These are phyloP conservation scores for Sesia apiformis DNA, from an alignment of 2,888 invertebrate genomes.

Conservation along the genomic window DNA sequence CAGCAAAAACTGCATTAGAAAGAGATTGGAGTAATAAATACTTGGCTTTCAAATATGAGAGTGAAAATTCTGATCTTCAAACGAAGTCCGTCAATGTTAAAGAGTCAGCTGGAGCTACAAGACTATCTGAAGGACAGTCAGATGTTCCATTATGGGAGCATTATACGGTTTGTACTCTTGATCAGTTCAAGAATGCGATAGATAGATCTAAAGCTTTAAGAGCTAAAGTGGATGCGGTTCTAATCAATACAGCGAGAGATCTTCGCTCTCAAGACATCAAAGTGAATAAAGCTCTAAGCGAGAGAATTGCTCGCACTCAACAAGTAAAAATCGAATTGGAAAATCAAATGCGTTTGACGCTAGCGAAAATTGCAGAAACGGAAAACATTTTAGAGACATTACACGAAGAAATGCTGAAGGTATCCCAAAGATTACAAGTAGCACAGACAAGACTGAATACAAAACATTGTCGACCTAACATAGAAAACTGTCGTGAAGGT, in stretches of 20 bases:
- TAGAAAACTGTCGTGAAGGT: slow-evolving; percentile 63
- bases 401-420: slow-evolving; percentile 56
- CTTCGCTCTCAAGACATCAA: slow-evolving; percentile 86
- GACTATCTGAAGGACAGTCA: slow-evolving; percentile 87
- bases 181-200: slow-evolving; percentile 82
- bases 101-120: slow-evolving; percentile 86
- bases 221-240: slow-evolving; percentile 80
- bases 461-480: slow-evolving; percentile 51
- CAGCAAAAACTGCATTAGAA: slow-evolving; percentile 85
- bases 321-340: slow-evolving; percentile 82
- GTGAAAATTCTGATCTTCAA: slow-evolving; percentile 79
- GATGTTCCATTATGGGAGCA: slow-evolving; percentile 89
- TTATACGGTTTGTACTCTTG: slow-evolving; percentile 82
- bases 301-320: slow-evolving; percentile 83
- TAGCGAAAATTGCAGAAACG: slow-evolving; percentile 54
- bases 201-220: slow-evolving; percentile 82
- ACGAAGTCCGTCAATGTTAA: slow-evolving; percentile 81
- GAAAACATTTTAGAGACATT: slow-evolving; percentile 56
- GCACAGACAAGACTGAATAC: slow-evolving; percentile 60
- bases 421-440: slow-evolving; percentile 56
- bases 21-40: slow-evolving; percentile 93
- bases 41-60: slow-evolving; percentile 85
- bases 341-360: slow-evolving; percentile 75
- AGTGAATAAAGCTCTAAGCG: slow-evolving; percentile 82
- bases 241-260: slow-evolving; percentile 85